Conservation (phyloP, 2,888 invertebrate genomes). For the Tupiocoris notatus region DNA sequence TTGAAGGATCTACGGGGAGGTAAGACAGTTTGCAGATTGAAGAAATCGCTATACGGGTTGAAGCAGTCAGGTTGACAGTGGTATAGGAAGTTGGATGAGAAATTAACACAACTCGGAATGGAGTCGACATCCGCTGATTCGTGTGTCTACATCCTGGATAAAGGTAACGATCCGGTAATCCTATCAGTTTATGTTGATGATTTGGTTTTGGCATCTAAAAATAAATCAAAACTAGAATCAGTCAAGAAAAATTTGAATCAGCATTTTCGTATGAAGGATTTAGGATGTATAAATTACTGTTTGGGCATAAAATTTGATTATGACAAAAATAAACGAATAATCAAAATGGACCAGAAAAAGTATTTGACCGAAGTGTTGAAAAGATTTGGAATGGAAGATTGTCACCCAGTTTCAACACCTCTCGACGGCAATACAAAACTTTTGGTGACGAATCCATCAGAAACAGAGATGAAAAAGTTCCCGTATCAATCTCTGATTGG, state of each 20-base stretch:
- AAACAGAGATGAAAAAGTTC: not conserved
- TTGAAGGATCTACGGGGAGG: not conserved
- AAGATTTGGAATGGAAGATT: not conserved
- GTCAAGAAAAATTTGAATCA: slow-evolving; percentile 2
- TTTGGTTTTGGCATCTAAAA: slow-evolving; percentile 1
- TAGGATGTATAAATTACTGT: not conserved
- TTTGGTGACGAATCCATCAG: not conserved
- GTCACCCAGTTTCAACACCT: not conserved
- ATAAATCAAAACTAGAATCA: not conserved
- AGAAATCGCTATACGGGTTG: slow-evolving; percentile 2
- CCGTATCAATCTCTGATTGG: not conserved
- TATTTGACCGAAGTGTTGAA: slow-evolving; percentile 4
- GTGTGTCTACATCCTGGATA: slow-evolving; percentile 6
- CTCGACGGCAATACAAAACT: not conserved
- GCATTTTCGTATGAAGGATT: not conserved
- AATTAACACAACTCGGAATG: not conserved
- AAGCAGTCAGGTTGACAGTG: slow-evolving; percentile 7
- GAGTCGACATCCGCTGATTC: not conserved
- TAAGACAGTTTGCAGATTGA: not conserved
- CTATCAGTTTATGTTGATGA: not conserved
- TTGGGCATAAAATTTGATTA: slow-evolving; percentile 4
- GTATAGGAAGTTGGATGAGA: slow-evolving; percentile 1
- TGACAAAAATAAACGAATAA: not conserved
- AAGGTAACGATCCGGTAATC: not conserved
- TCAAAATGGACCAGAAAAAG: not conserved